phyloP scores from a whole-genome alignment of 2,888 invertebrate genomes.

The Meloe dianella region DNA sequence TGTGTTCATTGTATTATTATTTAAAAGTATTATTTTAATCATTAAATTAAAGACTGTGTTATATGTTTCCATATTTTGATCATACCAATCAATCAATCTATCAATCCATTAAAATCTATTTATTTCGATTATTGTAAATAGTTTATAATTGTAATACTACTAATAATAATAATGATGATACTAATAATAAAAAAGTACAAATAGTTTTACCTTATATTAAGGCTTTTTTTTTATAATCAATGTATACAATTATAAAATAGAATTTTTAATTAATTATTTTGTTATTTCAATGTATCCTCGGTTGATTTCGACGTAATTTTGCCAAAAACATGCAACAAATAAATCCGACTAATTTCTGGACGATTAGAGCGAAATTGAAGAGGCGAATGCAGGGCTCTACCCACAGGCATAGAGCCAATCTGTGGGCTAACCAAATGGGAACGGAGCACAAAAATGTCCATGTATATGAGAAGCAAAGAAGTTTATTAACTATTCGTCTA shows the following conservation, averaged over 20 bases:
- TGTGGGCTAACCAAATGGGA: too few relatives aligned
- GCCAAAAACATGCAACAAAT: too few relatives aligned
- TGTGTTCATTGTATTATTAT: background rate
- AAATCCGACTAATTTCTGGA: too few relatives aligned
- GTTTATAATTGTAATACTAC: background rate
- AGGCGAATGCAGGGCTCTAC: too few relatives aligned
- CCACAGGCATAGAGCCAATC: too few relatives aligned
- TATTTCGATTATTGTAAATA: background rate
- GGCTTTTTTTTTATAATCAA: conserved; percentile 19
- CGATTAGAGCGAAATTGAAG: too few relatives aligned
- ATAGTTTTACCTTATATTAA: conserved; percentile 32
- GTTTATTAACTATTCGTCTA: too few relatives aligned
- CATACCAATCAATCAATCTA: background rate
- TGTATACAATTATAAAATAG: conserved; percentile 13
- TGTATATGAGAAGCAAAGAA: too few relatives aligned
- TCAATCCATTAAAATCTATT: background rate
- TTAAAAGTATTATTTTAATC: background rate
- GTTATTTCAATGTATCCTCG: too few relatives aligned
- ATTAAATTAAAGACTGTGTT: conserved; percentile 7
- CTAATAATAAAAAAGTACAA: conserved; percentile 21
- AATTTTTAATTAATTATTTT: background rate
- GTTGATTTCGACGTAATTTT: too few relatives aligned
- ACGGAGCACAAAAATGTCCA: too few relatives aligned
- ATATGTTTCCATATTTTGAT: background rate
- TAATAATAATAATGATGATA: background rate